A percentile compares a stretch with the other conserved stretches of the same genome.
Conservation (phyloP, 2,888 invertebrate species). For the Neria commutata region DNA sequence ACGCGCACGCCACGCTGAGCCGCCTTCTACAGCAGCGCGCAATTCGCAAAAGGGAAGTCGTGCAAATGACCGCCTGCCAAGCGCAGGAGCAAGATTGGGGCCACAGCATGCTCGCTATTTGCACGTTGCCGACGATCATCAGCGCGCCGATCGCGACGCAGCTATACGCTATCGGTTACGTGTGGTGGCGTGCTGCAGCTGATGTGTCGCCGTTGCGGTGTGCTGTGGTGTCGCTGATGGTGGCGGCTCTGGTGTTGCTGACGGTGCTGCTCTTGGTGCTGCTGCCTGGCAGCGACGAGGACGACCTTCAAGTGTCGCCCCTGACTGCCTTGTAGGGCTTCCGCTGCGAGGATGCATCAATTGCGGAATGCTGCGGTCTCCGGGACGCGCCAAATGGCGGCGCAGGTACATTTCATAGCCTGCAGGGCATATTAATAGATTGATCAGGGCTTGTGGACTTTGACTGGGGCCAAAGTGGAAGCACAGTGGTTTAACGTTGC, state of each 20-base stretch:
- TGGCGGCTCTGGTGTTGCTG: background rate
- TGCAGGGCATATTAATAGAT: background rate
- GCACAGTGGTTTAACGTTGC: no score
- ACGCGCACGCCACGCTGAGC: conserved; percentile 24
- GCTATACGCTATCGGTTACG: conserved; percentile 8
- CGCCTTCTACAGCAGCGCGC: background rate
- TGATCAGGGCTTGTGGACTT: no score
- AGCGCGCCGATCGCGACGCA: no score
- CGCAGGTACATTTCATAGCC: background rate
- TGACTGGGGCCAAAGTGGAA: no score
- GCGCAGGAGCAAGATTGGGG: background rate
- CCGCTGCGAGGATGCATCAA: background rate
- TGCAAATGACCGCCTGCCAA: background rate
- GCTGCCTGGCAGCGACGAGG: background rate
- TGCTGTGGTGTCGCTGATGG: background rate
- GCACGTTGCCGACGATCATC: conserved; percentile 7
- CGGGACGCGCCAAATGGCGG: background rate
- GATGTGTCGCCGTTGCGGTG: background rate
- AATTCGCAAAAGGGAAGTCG: background rate
- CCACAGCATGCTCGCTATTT: background rate
- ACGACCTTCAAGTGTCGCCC: background rate
- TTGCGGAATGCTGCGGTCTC: background rate
- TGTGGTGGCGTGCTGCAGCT: background rate
- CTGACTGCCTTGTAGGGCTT: background rate
- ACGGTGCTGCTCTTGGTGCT: background rate